Base-by-base conservation (phyloP, 2,888 invertebrate genomes). In the Endomychus coccineus region DNA sequence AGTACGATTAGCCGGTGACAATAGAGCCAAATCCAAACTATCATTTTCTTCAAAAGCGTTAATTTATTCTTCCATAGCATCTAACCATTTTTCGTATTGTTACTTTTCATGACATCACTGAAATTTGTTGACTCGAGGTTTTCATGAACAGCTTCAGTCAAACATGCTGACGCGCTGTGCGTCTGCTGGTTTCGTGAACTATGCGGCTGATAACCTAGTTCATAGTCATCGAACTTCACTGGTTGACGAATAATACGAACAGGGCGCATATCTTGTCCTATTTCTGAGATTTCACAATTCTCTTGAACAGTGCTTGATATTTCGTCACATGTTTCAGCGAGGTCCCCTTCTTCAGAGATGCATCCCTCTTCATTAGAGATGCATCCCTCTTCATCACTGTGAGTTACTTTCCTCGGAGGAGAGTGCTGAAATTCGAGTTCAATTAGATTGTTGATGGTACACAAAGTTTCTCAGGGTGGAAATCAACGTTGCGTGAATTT, bases 51-150 rank as follows among this genome's bases (percentile, higher is more conserved):
- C 12, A 14, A 46, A 28, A 15, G 49, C 36, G n/a, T 36, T 32
- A 13, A 44, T 33, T 35, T 50, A 43, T 32, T 50, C 40, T 10
- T 43, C 13, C 15, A 48, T 48, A 10, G 48, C 51, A 27, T 27
- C 31, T 10, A 34, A 33, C 51, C 49, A 50, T 10, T 39, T 22
- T 13, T 43, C 17, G 34, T 25, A 16, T 51, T 37, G 16, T 16
- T 10, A 11, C 37, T 30, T 3, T 16, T 34, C 6, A 43, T 25
- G 12, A 47, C 48, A 34, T 51, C 46, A 28, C 42, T 14, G 28
- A 34, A 49, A 12, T 35, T 46, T 24, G 15, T 36, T 10, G 32
- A 21, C 4, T 21, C 28, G 3, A 24, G 4, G 12, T 25, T 25
- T 27, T 37, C 34, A 13, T 23, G 3, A 6, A 36, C 16, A n/a